A percentile compares a stretch with the other conserved stretches of the same genome.
These are phyloP conservation scores for Alaudala cheleensis DNA, from an alignment of 2,113 vertebrate species.

Conservation along the genomic window DNA sequence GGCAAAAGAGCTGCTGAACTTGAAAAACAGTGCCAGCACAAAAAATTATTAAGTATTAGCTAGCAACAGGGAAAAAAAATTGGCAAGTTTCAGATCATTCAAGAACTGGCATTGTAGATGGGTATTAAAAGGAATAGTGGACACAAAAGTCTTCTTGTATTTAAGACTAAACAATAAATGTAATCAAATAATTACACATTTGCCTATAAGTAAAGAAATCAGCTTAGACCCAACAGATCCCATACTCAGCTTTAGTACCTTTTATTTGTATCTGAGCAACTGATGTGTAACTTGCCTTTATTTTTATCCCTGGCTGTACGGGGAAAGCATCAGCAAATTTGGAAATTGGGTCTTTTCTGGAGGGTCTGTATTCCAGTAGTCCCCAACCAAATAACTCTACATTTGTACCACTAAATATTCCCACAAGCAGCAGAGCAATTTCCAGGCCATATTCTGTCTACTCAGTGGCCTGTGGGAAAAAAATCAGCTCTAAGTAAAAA, in stretches of 20 bases:
- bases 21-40: neutral
- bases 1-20: neutral
- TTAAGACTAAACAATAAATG: neutral
- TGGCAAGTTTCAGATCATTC: neutral
- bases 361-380: constrained; percentile 1
- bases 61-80: neutral
- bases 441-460: neutral
- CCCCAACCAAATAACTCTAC: neutral
- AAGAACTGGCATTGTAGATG: neutral
- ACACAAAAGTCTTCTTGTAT: neutral
- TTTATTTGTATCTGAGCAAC: neutral
- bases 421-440: neutral
- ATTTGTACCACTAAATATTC: constrained; percentile 10
- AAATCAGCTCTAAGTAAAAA: neutral
- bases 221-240: neutral
- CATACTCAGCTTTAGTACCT: neutral
- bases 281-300: neutral
- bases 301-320: neutral
- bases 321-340: neutral
- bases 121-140: neutral
- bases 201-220: neutral
- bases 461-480: neutral
- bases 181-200: neutral
- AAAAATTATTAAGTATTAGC: neutral
- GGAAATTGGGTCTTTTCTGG: neutral